Base-by-base conservation (phyloP, 2,888 invertebrate species). In the Macropis europaea region DNA sequence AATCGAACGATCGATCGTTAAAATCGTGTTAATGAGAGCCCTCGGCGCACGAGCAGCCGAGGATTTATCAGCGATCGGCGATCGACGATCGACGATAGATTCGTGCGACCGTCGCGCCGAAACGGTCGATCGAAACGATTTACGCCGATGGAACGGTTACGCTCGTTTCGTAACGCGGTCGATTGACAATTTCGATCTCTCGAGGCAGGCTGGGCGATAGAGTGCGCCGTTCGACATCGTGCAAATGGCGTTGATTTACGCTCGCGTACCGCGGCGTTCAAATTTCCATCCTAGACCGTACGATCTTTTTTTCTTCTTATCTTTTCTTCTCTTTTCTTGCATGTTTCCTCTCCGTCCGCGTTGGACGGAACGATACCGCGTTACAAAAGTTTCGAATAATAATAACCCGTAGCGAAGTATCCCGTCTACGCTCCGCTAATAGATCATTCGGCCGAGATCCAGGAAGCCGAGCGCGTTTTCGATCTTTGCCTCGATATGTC, bases 401-500 rank as follows among this genome's bases (percentile, higher is more conserved):
- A 36, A 62, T 62, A 36, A 59, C 36, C 60, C 36, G 38, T 28
- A 59, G 59, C 2, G n/a, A n/a, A n/a, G 4, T 50, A 38, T 15
- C 50, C 7, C 5, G 47, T 0, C 36, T 5, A 3, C 19, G n/a
- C 28, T 19, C 5, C 17, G 22, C 2, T 9, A n/a, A 13, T 15
- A 5, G 36, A 38, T 40, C 30, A 34, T 26, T 45, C 62, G 7
- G 7, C n/a, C 0, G 9, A 28, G 36, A 45, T 45, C 15, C 22
- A 62, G 62, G 28, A 57, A 45, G 15, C 28, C 7, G 30, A 6
- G 30, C 28, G 43, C 19, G 15, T 34, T 22, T 15, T 19, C 40
- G 40, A 60, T 63, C 47, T 5, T 13, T 17, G 38, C 34, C 24
- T 32, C 17, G 40, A 38, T 13, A 30, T n/a, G 26, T 32, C 11